A percentile compares a stretch with the other conserved stretches of the same genome.
Conservation (phyloP, 2,888 invertebrate species). For the Meliscaeva auricollis region DNA sequence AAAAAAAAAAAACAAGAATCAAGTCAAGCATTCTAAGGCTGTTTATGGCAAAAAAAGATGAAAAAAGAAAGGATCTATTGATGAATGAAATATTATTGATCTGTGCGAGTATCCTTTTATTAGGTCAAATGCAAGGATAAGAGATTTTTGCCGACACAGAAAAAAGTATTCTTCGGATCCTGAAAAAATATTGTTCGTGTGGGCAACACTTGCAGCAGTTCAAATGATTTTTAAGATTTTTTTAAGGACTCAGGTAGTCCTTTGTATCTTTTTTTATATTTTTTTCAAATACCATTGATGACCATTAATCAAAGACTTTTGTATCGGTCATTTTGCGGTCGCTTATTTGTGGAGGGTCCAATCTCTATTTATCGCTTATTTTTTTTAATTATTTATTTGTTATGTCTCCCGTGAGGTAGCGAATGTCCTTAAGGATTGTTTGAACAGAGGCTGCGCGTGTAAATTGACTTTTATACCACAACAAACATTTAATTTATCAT, state of each 20-base stretch:
- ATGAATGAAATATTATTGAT: constrained; percentile 74
- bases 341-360: constrained; percentile 59
- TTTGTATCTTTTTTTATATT: neutral
- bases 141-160: constrained; percentile 52
- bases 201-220: constrained; percentile 64
- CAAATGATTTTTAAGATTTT: constrained; percentile 7
- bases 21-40: constrained; percentile 55
- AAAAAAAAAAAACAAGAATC: constrained; percentile 38
- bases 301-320: constrained; percentile 69
- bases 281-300: constrained; percentile 2
- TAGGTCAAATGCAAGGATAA: constrained; percentile 33
- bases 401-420: constrained; percentile 19
- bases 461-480: constrained; percentile 47
- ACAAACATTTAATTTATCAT: constrained; percentile 55
- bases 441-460: constrained; percentile 57
- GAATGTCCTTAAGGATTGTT: constrained; percentile 59
- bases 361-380: constrained; percentile 18
- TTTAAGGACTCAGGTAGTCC: constrained; percentile 6
- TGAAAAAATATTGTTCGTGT: constrained; percentile 57
- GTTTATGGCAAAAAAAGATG: neutral
- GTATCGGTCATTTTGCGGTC: constrained; percentile 73
- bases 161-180: constrained; percentile 29
- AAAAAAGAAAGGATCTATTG: constrained; percentile 51
- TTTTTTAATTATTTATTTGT: too few species aligned
- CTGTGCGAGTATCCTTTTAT: constrained; percentile 60